These are phyloP conservation scores for Trichopria drosophilae DNA, from an alignment of 2,888 invertebrate genomes.

Conservation along the genomic window DNA sequence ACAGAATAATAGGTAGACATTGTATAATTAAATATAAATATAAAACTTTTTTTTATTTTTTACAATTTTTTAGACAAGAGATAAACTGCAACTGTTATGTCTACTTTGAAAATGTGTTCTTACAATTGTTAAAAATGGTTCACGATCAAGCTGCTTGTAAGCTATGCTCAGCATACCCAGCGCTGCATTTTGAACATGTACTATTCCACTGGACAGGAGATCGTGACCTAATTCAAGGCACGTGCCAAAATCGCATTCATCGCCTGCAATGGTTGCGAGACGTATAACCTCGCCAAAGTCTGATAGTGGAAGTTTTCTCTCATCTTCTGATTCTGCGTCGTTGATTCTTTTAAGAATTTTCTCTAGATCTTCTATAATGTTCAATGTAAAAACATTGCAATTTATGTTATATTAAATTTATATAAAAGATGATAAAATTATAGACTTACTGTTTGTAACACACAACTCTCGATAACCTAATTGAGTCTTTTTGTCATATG, in stretches of 20 bases:
- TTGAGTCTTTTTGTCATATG: constrained; percentile 77
- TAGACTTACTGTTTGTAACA: constrained; percentile 67
- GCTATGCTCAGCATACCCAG: constrained; percentile 71
- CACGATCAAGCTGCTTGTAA: constrained; percentile 75
- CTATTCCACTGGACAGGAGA: constrained; percentile 76
- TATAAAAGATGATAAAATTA: not conserved
- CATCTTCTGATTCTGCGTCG: constrained; percentile 61
- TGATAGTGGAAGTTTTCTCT: constrained; percentile 66
- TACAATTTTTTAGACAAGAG: too few species aligned
- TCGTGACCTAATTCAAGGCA: constrained; percentile 86
- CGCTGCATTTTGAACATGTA: constrained; percentile 69
- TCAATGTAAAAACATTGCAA: constrained; percentile 18
- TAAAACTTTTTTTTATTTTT: too few species aligned
- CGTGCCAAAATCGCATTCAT: constrained; percentile 94
- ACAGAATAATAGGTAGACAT: too few species aligned
- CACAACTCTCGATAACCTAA: constrained; percentile 80
- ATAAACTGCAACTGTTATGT: constrained; percentile 62
- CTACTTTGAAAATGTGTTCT: constrained; percentile 75
- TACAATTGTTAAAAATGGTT: constrained; percentile 73
- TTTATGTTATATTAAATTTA: not conserved
- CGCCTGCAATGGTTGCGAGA: constrained; percentile 84
- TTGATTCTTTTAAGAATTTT: constrained; percentile 69
- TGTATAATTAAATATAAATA: too few species aligned
- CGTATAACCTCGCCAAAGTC: constrained; percentile 81
- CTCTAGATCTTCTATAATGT: constrained; percentile 66